Conservation (phyloP, 2,888 invertebrate species). For the Zootermopsis nevadensis region DNA sequence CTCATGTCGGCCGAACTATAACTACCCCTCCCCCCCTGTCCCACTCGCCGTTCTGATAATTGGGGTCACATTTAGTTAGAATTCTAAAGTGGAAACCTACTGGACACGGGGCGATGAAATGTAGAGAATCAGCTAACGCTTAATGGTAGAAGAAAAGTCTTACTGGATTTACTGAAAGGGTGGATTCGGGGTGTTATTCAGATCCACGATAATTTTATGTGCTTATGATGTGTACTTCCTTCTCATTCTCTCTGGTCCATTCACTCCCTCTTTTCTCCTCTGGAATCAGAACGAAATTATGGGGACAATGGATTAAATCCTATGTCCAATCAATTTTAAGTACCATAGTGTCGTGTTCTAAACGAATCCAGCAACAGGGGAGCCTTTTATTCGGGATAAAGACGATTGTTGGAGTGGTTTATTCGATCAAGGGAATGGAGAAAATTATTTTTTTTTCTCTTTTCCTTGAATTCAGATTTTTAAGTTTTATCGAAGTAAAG, state of each 20-base stretch:
- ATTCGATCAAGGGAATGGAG: conserved; percentile 2
- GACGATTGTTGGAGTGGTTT: conserved; percentile 28
- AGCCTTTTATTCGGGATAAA: conserved; percentile 11
- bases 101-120: conserved; percentile 34
- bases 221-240: conserved; percentile 32
- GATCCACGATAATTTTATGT: conserved; percentile 24
- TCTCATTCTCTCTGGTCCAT: conserved; percentile 8
- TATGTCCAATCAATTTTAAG: conserved; percentile 46
- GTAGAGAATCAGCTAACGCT: neutral
- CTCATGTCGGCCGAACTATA: neutral
- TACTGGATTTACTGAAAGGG: conserved; percentile 25
- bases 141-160: conserved; percentile 25
- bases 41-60: conserved; percentile 8
- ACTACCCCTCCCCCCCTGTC: neutral
- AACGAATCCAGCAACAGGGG: conserved; percentile 12
- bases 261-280: neutral
- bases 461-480: conserved; percentile 12
- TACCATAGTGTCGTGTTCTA: conserved; percentile 31
- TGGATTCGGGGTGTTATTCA: conserved; percentile 10
- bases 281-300: conserved; percentile 22
- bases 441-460: conserved; percentile 25
- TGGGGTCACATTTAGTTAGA: conserved; percentile 31
- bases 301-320: conserved; percentile 42
- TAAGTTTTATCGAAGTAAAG: conserved; percentile 11
- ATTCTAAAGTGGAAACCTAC: neutral